These are phyloP conservation scores for Xerus rutilus DNA, from an alignment of 2,797 vertebrate species.

Conservation along the genomic window DNA sequence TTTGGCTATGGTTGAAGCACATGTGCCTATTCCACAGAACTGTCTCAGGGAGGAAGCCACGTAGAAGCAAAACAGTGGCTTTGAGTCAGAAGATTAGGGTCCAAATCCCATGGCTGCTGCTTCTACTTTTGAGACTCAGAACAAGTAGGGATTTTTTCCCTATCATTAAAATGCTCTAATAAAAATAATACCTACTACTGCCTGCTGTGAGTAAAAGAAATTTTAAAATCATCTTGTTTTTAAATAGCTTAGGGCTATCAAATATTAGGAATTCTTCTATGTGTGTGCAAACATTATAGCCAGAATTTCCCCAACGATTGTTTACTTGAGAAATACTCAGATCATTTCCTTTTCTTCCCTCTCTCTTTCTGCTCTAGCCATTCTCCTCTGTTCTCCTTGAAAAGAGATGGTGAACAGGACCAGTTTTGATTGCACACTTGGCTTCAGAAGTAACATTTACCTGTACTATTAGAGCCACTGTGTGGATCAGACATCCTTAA, in stretches of 20 bases:
- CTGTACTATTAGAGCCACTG: background rate
- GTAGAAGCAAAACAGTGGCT: background rate
- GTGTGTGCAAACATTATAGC: background rate
- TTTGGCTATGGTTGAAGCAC: background rate
- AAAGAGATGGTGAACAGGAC: background rate
- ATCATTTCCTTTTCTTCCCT: background rate
- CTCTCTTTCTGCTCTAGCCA: background rate
- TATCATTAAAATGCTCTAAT: slow-evolving; percentile 7
- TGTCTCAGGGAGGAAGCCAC: background rate
- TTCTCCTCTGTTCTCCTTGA: background rate
- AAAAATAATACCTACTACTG: background rate
- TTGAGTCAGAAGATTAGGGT: background rate
- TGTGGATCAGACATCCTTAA: background rate
- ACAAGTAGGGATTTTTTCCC: background rate
- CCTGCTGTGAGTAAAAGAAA: background rate
- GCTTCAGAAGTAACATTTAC: background rate
- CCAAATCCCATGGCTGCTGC: background rate
- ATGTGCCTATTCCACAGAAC: background rate
- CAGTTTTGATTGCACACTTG: background rate
- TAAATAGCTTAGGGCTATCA: slow-evolving; percentile 27
- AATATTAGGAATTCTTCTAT: background rate
- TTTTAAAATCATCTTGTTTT: background rate
- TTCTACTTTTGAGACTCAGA: background rate
- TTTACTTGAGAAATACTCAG: background rate
- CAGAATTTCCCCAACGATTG: background rate